Percentiles rank a stretch among this genome's conserved stretches.
Conservation (phyloP, 2,113 vertebrate genomes). For the Pithys albifrons region DNA sequence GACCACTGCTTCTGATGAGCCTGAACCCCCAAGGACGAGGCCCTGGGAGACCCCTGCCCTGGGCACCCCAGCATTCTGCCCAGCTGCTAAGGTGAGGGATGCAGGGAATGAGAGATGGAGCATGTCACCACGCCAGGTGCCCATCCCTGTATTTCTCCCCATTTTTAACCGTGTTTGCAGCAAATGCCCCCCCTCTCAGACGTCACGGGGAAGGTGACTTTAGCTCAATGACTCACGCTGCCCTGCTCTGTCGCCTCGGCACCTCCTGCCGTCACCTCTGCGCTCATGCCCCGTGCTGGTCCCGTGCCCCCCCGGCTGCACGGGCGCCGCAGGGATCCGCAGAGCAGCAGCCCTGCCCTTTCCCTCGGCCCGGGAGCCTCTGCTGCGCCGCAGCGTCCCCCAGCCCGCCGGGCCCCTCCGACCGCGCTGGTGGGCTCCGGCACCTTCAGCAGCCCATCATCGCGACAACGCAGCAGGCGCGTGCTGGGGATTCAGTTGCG, state of each 20-base stretch:
- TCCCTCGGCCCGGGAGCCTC: background rate
- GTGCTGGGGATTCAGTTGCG: background rate
- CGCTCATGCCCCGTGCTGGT: background rate
- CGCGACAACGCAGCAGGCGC: background rate
- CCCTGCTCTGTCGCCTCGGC: background rate
- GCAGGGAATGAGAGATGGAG: fast-evolving
- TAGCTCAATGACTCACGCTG: background rate
- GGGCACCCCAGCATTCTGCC: background rate
- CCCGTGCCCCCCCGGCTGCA: background rate
- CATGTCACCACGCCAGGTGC: fast-evolving
- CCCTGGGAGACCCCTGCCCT: fast-evolving
- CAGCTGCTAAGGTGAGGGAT: background rate
- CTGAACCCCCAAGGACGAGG: background rate
- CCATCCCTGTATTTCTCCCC: fast-evolving
- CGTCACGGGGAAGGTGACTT: background rate
- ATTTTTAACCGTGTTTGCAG: background rate
- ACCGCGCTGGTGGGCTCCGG: background rate
- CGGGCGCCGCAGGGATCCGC: slow-evolving; percentile 34
- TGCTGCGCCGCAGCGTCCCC: background rate
- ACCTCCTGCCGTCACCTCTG: background rate
- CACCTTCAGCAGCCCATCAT: background rate
- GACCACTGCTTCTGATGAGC: background rate
- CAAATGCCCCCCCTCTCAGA: too few relatives aligned
- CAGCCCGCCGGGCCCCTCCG: background rate
- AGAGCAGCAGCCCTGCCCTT: slow-evolving; percentile 56